phyloP scores from a whole-genome alignment of 2,888 invertebrate genomes.

The Apocheima hispidaria region DNA sequence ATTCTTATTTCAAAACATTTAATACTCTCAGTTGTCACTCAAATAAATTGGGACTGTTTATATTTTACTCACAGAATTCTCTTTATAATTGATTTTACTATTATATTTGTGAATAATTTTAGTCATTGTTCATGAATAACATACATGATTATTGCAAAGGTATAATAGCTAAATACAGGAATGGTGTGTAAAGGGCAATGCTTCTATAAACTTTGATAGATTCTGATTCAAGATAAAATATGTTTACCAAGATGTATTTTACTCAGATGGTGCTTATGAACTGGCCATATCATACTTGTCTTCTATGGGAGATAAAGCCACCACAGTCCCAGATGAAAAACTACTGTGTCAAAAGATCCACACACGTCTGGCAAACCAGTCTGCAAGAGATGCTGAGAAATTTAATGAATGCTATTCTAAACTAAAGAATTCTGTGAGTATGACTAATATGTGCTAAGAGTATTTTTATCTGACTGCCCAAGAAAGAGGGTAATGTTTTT shows the following conservation, averaged over 20 bases:
- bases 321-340: slow-evolving; percentile 69
- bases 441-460: background rate
- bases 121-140: slow-evolving; percentile 57
- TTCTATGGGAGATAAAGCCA: slow-evolving; percentile 65
- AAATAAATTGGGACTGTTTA: slow-evolving; percentile 18
- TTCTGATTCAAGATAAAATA: background rate
- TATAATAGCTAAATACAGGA: slow-evolving; percentile 51
- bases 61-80: slow-evolving; percentile 18
- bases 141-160: slow-evolving; percentile 63
- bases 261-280: slow-evolving; percentile 78
- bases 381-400: slow-evolving; percentile 74
- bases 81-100: slow-evolving; percentile 18
- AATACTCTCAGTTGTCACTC: slow-evolving; percentile 30
- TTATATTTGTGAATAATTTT: slow-evolving; percentile 26
- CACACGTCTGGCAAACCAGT: slow-evolving; percentile 61
- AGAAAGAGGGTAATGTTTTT: no score
- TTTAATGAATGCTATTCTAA: slow-evolving; percentile 79
- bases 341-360: slow-evolving; percentile 77
- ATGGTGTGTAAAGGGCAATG: slow-evolving; percentile 42
- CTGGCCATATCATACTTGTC: slow-evolving; percentile 78
- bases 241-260: background rate
- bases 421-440: slow-evolving; percentile 76
- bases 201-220: background rate
- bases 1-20: slow-evolving; percentile 32
- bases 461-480: no score